phyloP scores from a whole-genome alignment of 2,113 vertebrate genomes.

The Lepus americanus region DNA sequence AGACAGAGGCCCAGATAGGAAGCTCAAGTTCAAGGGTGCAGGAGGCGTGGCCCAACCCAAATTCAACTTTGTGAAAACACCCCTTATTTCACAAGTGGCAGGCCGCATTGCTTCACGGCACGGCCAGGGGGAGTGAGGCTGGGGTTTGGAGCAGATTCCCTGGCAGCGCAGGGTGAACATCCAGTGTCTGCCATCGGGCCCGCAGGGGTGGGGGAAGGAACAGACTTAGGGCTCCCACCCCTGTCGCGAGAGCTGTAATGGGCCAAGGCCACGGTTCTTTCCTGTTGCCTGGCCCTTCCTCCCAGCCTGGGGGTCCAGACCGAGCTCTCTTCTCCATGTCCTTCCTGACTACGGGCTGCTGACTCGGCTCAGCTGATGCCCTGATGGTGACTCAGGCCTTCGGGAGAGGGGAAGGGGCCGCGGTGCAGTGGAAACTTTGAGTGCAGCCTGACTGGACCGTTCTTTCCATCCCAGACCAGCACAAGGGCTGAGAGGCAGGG shows the following conservation, averaged over 20 bases:
- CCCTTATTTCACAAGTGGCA: background rate
- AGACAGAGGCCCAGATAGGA: background rate
- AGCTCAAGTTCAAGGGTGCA: background rate
- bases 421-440: background rate
- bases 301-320: background rate
- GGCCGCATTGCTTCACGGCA: background rate
- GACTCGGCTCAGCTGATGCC: conserved; percentile 60
- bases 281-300: background rate
- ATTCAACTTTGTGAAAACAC: background rate
- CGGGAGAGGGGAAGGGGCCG: background rate
- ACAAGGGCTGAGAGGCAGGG: background rate
- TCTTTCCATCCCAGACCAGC: conserved; percentile 25
- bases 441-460: background rate
- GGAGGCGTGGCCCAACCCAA: background rate
- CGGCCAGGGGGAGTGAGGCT: background rate
- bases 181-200: background rate
- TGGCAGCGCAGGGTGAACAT: background rate
- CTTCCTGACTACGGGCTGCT: background rate
- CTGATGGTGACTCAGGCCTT: background rate
- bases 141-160: conserved; percentile 20
- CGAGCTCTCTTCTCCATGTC: background rate
- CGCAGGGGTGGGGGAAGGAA: background rate
- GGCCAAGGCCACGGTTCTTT: background rate
- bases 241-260: background rate
- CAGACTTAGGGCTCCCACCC: background rate